A percentile compares a stretch with the other conserved stretches of the same genome.
Conservation (phyloP, 23 tunicate species). For the Trididemnum clinides region DNA sequence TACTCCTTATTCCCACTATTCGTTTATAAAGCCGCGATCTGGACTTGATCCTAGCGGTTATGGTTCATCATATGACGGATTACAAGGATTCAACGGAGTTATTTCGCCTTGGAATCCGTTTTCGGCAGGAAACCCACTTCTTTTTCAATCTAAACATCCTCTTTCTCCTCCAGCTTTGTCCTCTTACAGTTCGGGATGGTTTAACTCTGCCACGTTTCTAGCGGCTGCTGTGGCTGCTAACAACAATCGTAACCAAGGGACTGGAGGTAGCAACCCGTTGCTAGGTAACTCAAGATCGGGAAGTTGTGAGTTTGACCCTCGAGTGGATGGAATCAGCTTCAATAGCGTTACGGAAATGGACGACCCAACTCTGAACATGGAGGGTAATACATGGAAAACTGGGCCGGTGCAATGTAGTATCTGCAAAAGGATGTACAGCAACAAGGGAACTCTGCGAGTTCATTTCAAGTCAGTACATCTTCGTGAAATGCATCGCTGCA, state of each 20-base stretch:
- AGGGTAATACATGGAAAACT: constrained; percentile 92
- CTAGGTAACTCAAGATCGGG: neutral
- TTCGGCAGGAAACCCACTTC: neutral
- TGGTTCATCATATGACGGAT: neutral
- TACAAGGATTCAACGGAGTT: neutral
- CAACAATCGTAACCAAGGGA: neutral
- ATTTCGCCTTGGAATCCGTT: constrained; percentile 12
- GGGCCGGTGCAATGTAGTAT: constrained; percentile 92
- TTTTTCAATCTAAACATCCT: constrained; percentile 4
- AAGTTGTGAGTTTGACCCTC: neutral
- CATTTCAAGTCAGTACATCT: constrained; percentile 95
- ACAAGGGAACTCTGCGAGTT: constrained; percentile 93
- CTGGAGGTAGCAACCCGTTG: neutral
- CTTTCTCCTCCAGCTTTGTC: neutral
- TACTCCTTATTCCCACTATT: neutral
- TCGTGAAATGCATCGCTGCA: constrained; percentile 90
- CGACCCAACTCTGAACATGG: constrained; percentile 90
- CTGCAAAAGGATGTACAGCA: constrained; percentile 91
- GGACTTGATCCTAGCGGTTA: neutral
- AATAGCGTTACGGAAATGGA: constrained; percentile 81
- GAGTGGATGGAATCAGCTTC: constrained; percentile 21
- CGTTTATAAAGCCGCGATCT: neutral
- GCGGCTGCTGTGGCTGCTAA: constrained; percentile 55
- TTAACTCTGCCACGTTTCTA: constrained; percentile 36
- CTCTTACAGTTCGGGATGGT: neutral